These are phyloP conservation scores for Aramus guarauna DNA, from an alignment of 2,113 vertebrate genomes.

Conservation along the genomic window DNA sequence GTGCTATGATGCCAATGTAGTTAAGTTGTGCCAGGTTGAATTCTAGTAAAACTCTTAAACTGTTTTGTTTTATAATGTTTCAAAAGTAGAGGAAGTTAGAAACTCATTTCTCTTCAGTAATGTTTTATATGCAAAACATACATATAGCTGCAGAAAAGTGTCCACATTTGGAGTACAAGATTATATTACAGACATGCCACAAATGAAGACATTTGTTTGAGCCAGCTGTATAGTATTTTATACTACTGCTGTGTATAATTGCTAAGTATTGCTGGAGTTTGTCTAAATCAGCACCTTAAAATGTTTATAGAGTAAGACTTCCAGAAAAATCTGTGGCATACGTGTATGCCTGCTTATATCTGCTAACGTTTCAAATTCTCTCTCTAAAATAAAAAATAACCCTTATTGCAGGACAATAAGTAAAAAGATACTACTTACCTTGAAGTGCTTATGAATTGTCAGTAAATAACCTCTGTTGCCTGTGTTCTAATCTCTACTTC, in stretches of 20 bases:
- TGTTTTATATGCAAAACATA: not conserved
- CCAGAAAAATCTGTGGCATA: not conserved
- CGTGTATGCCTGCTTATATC: not conserved
- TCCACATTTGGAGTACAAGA: not conserved
- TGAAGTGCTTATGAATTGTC: not conserved
- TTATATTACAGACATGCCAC: not conserved
- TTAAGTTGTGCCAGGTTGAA: not conserved
- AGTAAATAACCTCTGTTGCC: not conserved
- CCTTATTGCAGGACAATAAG: not conserved
- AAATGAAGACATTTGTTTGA: not conserved
- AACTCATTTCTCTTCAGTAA: not conserved
- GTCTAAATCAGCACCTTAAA: not conserved
- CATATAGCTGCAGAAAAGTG: not conserved
- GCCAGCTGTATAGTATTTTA: not conserved
- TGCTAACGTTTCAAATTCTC: not conserved
- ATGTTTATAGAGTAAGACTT: not conserved
- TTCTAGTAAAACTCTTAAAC: not conserved
- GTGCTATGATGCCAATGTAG: not conserved
- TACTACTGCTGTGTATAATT: not conserved
- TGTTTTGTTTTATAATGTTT: not conserved
- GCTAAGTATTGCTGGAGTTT: not conserved
- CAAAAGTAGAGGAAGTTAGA: not conserved
- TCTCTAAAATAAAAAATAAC: not conserved
- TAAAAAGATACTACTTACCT: not conserved
- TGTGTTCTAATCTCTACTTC: not conserved